A percentile compares a stretch with the other conserved stretches of the same genome.
phyloP scores from a whole-genome alignment of 2,797 vertebrate genomes.

The Pitangus sulphuratus region DNA sequence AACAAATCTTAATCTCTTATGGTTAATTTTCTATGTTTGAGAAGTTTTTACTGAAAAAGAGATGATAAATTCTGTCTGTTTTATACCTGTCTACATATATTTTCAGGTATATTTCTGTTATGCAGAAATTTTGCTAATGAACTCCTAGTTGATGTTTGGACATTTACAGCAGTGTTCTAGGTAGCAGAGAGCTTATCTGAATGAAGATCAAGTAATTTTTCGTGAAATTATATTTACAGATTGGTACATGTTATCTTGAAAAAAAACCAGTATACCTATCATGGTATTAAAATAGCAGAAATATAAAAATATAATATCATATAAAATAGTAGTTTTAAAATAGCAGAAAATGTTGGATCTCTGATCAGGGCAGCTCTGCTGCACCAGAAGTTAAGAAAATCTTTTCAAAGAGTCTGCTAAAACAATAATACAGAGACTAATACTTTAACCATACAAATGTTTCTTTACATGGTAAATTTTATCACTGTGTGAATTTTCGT shows the following conservation, averaged over 20 bases:
- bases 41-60: not conserved
- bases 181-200: not conserved
- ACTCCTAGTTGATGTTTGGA: not conserved
- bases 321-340: not conserved
- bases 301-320: not conserved
- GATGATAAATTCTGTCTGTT: not conserved
- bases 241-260: not conserved
- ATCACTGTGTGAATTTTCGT: not conserved
- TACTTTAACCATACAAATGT: not conserved
- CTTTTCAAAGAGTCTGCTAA: not conserved
- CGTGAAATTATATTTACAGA: not conserved
- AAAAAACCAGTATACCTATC: not conserved
- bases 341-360: not conserved
- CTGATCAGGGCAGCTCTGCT: not conserved
- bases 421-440: not conserved
- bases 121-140: constrained; percentile 17
- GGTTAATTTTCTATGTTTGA: not conserved
- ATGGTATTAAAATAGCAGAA: not conserved
- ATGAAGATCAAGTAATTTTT: not conserved
- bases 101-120: not conserved
- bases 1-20: not conserved
- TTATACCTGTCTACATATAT: not conserved
- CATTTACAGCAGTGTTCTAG: not conserved
- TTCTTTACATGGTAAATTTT: not conserved
- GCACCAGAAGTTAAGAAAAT: not conserved